phyloP scores from a whole-genome alignment of 2,797 vertebrate species.

The Hippopotamyrus pictus region DNA sequence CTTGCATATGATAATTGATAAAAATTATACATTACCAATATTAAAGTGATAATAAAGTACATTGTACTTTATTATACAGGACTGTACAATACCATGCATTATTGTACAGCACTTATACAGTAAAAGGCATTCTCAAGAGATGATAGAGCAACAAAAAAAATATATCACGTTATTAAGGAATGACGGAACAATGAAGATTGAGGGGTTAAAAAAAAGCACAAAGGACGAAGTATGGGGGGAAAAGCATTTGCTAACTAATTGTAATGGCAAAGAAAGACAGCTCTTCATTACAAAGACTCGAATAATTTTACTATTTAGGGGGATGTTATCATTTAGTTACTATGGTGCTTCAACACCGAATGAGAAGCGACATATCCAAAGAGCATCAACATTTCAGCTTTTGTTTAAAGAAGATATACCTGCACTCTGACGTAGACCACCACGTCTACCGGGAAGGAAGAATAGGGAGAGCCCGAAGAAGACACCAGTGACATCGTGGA shows the following conservation, averaged over 20 bases:
- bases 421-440: conserved; percentile 98
- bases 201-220: no score
- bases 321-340: background rate
- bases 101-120: background rate
- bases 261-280: background rate
- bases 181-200: background rate
- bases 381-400: background rate
- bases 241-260: background rate
- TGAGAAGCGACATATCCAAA: background rate
- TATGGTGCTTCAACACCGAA: background rate
- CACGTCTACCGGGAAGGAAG: conserved; percentile 96
- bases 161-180: background rate
- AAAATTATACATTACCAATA: background rate
- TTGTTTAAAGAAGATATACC: conserved; percentile 55
- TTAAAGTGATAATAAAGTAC: background rate
- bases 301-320: background rate
- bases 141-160: background rate
- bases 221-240: background rate
- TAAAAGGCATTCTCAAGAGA: background rate
- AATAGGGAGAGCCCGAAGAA: conserved; percentile 86
- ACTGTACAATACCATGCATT: background rate
- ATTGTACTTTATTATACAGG: background rate
- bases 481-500: conserved; percentile 90
- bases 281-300: background rate
- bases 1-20: background rate